Base-by-base conservation (phyloP, 1,140 invertebrate species). In the Drosophila auraria region DNA sequence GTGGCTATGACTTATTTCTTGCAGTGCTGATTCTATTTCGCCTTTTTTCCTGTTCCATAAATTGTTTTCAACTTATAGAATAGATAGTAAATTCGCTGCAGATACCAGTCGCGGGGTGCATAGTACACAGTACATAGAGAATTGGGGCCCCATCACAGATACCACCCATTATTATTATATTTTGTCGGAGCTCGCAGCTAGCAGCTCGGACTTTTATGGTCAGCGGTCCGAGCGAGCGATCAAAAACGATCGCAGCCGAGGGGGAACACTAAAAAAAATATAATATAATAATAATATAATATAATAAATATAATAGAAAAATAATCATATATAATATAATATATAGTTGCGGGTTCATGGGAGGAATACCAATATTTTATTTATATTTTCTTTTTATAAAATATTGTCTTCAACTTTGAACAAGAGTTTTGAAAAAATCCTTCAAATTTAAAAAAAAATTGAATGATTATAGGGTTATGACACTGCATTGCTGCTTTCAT, bases 11-110 rank as follows among this genome's bases (percentile, higher is more conserved):
- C 42, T 54, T 51, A 49, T 69, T 57, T 65, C 63, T 56, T 27
- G 36, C 54, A 61, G 73, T 68, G 71, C 23, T 15, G 12, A 45
- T 25, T 58, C 23, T 42, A 30, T 7, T 57, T 33, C 38, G 71
- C 33, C 15, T 47, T 17, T 51, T 51, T 59, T 36, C 49, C 27
- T 38, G 45, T 54, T 30, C 65, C 33, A 56, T 54, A 66, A 66
- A 77, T 89, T 83, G 64, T 79, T 80, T 87, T 78, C 61, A 60
- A 80, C 66, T 68, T 64, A 71, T 69, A 86, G 68, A 89, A 87
- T 83, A 87, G 84, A 89, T 89, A 89, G 82, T 84, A 82, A 71
- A 51, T 77, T 51, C 36, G 51, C 53, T 57, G 27, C 62, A 80
- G 78, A 80, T 80, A 80, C 64, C 78, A 74, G 42, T 36, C 58